Conservation (phyloP, 2,888 invertebrate genomes). For the Eumacrocentrus americanus region DNA sequence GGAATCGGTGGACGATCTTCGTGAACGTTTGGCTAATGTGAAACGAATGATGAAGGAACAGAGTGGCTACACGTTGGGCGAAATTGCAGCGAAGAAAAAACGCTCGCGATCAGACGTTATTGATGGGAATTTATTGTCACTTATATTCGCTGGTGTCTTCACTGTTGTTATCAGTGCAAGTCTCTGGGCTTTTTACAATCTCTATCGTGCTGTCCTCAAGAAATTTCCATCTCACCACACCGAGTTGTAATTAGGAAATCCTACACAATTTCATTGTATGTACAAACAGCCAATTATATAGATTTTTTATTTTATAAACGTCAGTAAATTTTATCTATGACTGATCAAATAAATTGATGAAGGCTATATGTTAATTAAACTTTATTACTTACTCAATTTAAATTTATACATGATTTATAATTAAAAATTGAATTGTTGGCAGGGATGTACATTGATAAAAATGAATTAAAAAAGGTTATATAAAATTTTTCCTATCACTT, state of each 20-base stretch:
- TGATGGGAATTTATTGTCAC: conserved; percentile 81
- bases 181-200: conserved; percentile 83
- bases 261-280: not conserved
- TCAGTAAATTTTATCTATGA: no score
- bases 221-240: conserved; percentile 83
- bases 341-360: no score
- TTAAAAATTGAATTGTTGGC: no score
- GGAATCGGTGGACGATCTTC: conserved; percentile 82
- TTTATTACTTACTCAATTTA: no score
- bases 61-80: conserved; percentile 62
- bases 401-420: no score
- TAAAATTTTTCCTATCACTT: no score
- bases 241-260: conserved; percentile 73
- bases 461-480: no score
- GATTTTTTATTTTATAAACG: not conserved
- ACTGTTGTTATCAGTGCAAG: conserved; percentile 81
- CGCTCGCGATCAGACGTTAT: conserved; percentile 66
- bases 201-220: conserved; percentile 80
- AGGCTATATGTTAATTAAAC: no score
- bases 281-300: not conserved
- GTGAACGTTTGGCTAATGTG: conserved; percentile 79
- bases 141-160: conserved; percentile 81
- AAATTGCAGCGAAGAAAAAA: conserved; percentile 61
- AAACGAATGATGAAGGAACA: conserved; percentile 81
- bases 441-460: no score